These are phyloP conservation scores for Muscina levida DNA, from an alignment of 2,888 invertebrate genomes.

Conservation along the genomic window DNA sequence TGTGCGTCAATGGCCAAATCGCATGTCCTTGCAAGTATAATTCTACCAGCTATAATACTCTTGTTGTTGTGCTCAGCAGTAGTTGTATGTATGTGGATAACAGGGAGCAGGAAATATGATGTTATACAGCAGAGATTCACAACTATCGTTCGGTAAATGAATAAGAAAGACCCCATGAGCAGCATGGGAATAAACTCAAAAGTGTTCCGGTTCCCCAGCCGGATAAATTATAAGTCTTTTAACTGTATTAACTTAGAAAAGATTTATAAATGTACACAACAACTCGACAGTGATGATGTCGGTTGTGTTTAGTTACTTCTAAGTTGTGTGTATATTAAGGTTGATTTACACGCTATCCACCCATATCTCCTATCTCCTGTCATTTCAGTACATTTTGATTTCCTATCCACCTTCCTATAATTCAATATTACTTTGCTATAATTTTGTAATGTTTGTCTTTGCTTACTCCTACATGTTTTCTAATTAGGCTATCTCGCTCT, in stretches of 20 bases:
- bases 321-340: no score
- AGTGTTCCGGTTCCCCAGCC: neutral
- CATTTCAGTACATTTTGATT: no score
- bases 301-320: no score
- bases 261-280: neutral
- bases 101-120: slow-evolving; percentile 1
- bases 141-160: slow-evolving; percentile 3
- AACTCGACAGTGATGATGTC: neutral
- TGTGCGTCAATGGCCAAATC: slow-evolving; percentile 57
- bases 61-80: slow-evolving; percentile 22
- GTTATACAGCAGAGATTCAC: neutral
- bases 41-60: slow-evolving; percentile 25
- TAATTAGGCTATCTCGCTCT: no score
- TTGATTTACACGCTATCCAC: no score
- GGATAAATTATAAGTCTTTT: neutral
- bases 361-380: no score
- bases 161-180: no score
- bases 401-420: no score
- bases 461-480: no score
- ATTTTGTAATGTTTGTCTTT: no score
- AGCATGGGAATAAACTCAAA: no score
- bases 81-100: neutral
- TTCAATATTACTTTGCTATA: no score
- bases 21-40: slow-evolving; percentile 54
- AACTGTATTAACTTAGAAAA: neutral